Conservation (phyloP, 2,113 vertebrate species). For the Festucalex cinctus region DNA sequence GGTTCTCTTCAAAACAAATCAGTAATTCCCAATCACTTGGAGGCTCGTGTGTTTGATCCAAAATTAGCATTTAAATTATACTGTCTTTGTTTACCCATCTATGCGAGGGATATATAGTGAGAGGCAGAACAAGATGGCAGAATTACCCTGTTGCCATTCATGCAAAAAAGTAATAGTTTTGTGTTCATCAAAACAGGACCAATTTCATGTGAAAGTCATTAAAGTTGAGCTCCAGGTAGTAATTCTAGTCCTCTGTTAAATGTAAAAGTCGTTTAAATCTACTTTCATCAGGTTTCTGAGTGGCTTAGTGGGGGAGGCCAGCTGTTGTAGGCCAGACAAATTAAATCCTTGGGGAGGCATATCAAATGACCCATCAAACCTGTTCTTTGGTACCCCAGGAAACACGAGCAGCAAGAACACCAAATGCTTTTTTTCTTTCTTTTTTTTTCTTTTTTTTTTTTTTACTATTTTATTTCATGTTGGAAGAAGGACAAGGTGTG, state of each 20-base stretch:
- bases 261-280: not conserved
- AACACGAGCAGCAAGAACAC: constrained; percentile 13
- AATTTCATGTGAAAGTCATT: no score
- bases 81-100: no score
- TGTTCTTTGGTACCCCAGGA: constrained; percentile 24
- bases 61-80: no score
- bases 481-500: constrained; percentile 50
- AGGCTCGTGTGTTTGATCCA: no score
- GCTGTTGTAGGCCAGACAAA: constrained; percentile 48
- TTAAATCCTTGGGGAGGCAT: constrained; percentile 8
- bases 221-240: not conserved
- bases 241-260: constrained; percentile 2
- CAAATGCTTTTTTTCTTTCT: constrained; percentile 36
- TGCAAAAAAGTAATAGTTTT: no score
- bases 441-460: no score
- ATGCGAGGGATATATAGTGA: no score
- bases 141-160: no score
- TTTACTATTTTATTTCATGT: constrained; percentile 67
- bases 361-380: constrained; percentile 33
- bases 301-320: constrained; percentile 14
- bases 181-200: no score
- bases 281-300: constrained; percentile 6
- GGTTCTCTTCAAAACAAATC: no score
- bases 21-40: no score
- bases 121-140: no score